Percentiles rank a stretch among this genome's conserved stretches.
Evolutionary conservation across 2,113 vertebrate genomes (phyloP).

Genomic region (Tenrec ecaudatus): DNA sequence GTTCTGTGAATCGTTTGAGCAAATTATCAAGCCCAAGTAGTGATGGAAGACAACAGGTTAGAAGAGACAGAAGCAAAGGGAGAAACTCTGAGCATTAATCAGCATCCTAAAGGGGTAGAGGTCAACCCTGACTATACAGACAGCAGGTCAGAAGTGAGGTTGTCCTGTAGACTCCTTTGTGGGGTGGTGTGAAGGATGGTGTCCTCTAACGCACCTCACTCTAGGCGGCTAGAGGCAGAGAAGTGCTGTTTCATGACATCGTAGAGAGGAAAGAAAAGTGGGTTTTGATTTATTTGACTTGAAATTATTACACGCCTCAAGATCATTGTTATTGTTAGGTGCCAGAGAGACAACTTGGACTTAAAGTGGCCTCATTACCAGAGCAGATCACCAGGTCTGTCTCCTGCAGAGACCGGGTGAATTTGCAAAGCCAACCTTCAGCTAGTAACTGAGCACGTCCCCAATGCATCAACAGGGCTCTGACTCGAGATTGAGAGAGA

Average conservation of each 20-base stretch:
- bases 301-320: not conserved
- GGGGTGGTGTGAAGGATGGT: not conserved
- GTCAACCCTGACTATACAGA: not conserved
- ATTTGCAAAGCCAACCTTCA: not conserved
- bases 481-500: not conserved
- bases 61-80: not conserved
- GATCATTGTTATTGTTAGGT: not conserved
- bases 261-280: not conserved
- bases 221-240: not conserved
- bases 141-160: not conserved
- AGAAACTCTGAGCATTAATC: not conserved
- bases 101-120: not conserved
- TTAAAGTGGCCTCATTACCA: not conserved
- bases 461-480: not conserved
- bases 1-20: not conserved
- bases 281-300: not conserved
- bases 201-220: not conserved
- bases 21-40: not conserved
- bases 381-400: not conserved
- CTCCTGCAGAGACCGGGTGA: not conserved
- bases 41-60: not conserved
- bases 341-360: not conserved
- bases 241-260: not conserved
- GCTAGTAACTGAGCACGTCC: not conserved
- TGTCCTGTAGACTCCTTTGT: not conserved